These are phyloP conservation scores for Ispidina lecontei DNA, from an alignment of 2,797 vertebrate species.

Conservation along the genomic window DNA sequence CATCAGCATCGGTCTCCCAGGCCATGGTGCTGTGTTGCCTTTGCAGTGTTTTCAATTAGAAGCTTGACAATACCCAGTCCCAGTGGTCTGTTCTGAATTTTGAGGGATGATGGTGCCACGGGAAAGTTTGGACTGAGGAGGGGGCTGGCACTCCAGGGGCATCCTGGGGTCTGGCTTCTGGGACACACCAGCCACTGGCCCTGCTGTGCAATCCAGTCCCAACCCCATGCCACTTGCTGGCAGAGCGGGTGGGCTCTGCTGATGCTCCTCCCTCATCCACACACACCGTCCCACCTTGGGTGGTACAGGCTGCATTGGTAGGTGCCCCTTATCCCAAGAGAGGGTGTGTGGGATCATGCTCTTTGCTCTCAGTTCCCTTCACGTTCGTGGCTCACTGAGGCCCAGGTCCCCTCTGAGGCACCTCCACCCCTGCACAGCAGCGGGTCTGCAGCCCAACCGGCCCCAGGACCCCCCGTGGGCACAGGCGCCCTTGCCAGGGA, in stretches of 20 bases:
- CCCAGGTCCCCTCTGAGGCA: background rate
- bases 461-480: rapidly evolving
- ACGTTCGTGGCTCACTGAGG: rapidly evolving
- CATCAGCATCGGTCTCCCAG: background rate
- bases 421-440: background rate
- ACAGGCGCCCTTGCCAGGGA: background rate
- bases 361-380: background rate
- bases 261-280: rapidly evolving
- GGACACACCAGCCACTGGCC: background rate
- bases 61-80: slow-evolving; percentile 34
- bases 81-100: slow-evolving; percentile 8
- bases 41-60: slow-evolving; percentile 49
- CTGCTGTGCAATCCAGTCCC: rapidly evolving
- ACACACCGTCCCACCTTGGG: rapidly evolving
- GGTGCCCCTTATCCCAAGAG: background rate
- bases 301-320: rapidly evolving
- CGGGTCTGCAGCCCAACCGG: rapidly evolving
- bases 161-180: background rate
- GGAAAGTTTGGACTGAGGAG: background rate
- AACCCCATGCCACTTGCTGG: rapidly evolving
- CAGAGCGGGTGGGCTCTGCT: background rate
- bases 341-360: rapidly evolving
- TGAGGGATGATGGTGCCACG: background rate
- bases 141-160: background rate
- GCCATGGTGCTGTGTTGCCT: background rate